Evolutionary conservation across 2,113 vertebrate genomes (phyloP), one percentile per base, ranked within the genome.

Genomic region (Oryzias javanicus): DNA sequence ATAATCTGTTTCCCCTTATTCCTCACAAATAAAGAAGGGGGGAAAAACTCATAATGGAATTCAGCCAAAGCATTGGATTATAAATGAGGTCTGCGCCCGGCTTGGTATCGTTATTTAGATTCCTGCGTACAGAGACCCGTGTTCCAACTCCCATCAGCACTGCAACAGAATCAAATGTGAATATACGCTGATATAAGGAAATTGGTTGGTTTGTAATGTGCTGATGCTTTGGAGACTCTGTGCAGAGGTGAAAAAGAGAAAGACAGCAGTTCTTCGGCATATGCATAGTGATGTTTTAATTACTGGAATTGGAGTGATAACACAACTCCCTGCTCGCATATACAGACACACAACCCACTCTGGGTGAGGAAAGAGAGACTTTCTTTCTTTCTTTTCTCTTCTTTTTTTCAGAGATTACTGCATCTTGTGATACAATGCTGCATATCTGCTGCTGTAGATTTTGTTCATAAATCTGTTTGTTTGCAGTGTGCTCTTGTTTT

Each of bases 11-110:
- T 86, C 88, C 74, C 84, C 80, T 86, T 87, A 89, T 88, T 95
- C 94, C 93, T 90, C 90, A 89, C 92, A 91, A 94, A 94, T 94
- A 94, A 94, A 86, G 73, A 71, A 55, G 48, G 54, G 55, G 50
- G 55, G 50, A 53, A 85, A 90, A 93, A 93, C 89, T 92, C 93
- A 91, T 96, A 98, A 96, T 96, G 92, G 88, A 94, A 96, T 95
- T 94, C 94, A 94, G 93, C 92, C 81, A 89, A 93, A 91, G 93
- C 92, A 92, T 93, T 93, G 94, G 94, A 93, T 94, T 98, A 95
- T 97, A 97, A 98, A 98, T 98, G 93, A 98, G 94, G 94, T 97
- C 93, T 96, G 93, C 90, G 94, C 92, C 93, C 91, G 92, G 92
- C 91, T 57, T 94, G 93, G 91, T 95, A 94, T 94, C 93, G 92